Base-by-base conservation (phyloP, 2,888 invertebrate genomes). In the Morpho deidamia region DNA sequence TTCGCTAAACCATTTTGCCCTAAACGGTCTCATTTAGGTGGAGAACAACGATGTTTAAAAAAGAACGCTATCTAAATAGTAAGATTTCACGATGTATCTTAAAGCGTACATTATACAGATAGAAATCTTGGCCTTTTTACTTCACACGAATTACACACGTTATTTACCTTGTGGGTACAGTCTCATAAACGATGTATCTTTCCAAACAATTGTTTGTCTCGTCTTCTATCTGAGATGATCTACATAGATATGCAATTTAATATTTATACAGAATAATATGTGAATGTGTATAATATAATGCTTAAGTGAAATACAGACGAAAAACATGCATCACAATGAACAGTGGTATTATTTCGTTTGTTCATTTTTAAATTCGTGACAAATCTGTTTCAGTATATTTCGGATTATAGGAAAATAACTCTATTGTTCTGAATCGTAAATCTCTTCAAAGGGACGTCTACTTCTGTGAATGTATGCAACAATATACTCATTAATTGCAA, bases 1-100 rank as follows among this genome's bases (percentile, higher is more conserved):
- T 50, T 52, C 9, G 51, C 35, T 37, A 11, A 40, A 44, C 12
- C 41, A 11, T 54, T 50, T 53, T 41, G 38, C 41, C 42, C 50
- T 51, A 51, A 51, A 51, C 46, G 46, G 46, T 55, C 55, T 46
- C 46, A 44, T 54, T 53, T 57, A 37, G 44, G 23, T 23, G 23
- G 23, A 5, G 47, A 52, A 37, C 34, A 45, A 49, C 49, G 52
- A 48, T 41, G 43, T 47, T 55, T 53, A 23, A 49, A 48, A 44
- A 44, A 42, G 41, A 45, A 48, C 40, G 41, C 11, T 33, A 12
- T 34, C 41, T 48, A 40, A 48, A 48, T 48, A 44, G 44, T 32
- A 37, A 42, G 23, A 57, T 11, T 49, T 44, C 33, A 43, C 9
- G 7, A 39, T 41, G 51, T 39, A 40, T 44, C 41, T 23, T 42